Conservation (phyloP, 2,888 invertebrate species). For the Stenurella melanura region DNA sequence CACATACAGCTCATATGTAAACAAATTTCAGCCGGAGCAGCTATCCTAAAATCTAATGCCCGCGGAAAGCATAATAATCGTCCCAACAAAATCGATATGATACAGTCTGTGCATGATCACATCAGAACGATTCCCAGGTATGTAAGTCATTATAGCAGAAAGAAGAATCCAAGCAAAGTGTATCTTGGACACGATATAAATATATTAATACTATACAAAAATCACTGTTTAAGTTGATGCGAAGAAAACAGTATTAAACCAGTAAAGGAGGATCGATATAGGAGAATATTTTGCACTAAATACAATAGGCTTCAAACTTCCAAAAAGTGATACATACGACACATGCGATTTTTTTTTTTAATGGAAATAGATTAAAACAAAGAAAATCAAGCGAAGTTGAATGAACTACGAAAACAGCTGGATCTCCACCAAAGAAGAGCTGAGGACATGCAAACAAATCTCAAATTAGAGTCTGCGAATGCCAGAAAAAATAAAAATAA, state of each 20-base stretch:
- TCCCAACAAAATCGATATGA: background rate
- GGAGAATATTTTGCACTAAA: slow-evolving; percentile 49
- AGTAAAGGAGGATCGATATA: slow-evolving; percentile 46
- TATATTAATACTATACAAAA: slow-evolving; percentile 49
- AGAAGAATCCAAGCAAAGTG: slow-evolving; percentile 46
- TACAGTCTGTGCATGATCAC: background rate
- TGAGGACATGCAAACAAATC: background rate
- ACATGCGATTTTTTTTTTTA: background rate
- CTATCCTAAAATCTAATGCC: background rate
- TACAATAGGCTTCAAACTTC: slow-evolving; percentile 56
- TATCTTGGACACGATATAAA: slow-evolving; percentile 49
- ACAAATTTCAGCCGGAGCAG: background rate
- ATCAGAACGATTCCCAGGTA: background rate
- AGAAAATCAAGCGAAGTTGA: background rate
- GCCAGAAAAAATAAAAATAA: background rate
- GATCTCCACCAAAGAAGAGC: background rate
- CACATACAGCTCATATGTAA: background rate
- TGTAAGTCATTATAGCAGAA: slow-evolving; percentile 47
- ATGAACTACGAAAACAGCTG: background rate
- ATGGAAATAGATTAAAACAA: slow-evolving; percentile 5
- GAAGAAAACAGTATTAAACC: slow-evolving; percentile 43
- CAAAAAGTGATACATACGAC: slow-evolving; percentile 54
- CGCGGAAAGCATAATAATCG: background rate
- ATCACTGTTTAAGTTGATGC: slow-evolving; percentile 50
- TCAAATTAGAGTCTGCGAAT: too few relatives aligned